Conservation (phyloP, 2,888 invertebrate genomes). For the Blastobasis adustella region DNA sequence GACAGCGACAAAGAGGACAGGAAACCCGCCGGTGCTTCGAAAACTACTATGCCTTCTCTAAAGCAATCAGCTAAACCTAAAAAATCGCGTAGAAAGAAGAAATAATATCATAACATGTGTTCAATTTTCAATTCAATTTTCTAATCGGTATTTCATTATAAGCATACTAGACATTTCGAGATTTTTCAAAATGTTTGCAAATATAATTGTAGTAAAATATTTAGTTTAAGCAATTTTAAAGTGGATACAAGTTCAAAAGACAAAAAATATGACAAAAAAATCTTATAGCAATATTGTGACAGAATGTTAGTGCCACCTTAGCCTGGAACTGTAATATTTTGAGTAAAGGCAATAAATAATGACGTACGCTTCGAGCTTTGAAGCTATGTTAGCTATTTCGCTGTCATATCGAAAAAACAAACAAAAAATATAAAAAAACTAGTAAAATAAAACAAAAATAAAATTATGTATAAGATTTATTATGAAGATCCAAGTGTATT, state of each 20-base stretch:
- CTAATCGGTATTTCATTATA: conserved; percentile 27
- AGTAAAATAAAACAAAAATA: conserved; percentile 55
- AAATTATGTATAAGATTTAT: conserved; percentile 29
- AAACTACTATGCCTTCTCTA: conserved; percentile 42
- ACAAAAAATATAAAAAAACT: conserved; percentile 55
- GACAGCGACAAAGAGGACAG: conserved; percentile 74
- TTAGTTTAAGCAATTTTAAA: conserved; percentile 45
- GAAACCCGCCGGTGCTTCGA: conserved; percentile 49
- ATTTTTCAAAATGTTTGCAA: conserved; percentile 37
- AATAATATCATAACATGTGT: conserved; percentile 60
- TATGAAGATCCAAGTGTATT: conserved; percentile 22
- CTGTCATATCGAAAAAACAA: conserved; percentile 43
- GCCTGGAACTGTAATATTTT: conserved; percentile 20
- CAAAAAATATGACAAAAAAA: conserved; percentile 37
- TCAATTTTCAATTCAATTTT: conserved; percentile 38
- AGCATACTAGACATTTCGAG: conserved; percentile 12
- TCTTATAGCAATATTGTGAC: conserved; percentile 22
- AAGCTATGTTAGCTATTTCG: conserved; percentile 29
- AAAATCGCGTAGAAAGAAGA: conserved; percentile 77
- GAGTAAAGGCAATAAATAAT: conserved; percentile 13
- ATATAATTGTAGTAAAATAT: conserved; percentile 41
- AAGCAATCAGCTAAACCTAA: conserved; percentile 67
- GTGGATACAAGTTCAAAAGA: conserved; percentile 49
- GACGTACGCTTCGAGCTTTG: neutral
- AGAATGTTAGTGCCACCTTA: conserved; percentile 26